These are phyloP conservation scores for Asbolus verrucosus DNA, from an alignment of 1,140 invertebrate genomes.

Conservation along the genomic window DNA sequence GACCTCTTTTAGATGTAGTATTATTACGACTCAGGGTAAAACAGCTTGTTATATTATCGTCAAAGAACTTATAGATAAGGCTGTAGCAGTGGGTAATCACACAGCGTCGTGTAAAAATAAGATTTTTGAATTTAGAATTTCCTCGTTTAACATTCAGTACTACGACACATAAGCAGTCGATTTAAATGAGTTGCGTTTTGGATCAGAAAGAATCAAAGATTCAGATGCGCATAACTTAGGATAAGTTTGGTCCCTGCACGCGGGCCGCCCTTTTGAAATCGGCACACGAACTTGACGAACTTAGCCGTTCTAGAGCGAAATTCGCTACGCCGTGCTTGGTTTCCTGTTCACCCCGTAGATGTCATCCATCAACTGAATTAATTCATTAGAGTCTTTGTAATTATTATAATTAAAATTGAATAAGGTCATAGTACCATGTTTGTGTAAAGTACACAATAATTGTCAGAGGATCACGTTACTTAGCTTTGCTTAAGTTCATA, in stretches of 20 bases:
- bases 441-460: constrained; percentile 39
- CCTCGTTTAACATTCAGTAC: constrained; percentile 27
- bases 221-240: constrained; percentile 41
- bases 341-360: constrained; percentile 24
- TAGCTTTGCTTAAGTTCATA: neutral
- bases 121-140: neutral
- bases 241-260: constrained; percentile 58
- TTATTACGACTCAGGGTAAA: too few relatives aligned
- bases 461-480: constrained; percentile 32
- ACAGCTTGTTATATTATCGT: too few relatives aligned
- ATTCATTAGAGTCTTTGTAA: constrained; percentile 35
- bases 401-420: constrained; percentile 36
- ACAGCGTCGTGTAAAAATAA: neutral
- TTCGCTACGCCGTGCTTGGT: constrained; percentile 9
- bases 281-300: too few relatives aligned
- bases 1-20: constrained; percentile 13
- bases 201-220: constrained; percentile 46
- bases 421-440: constrained; percentile 52
- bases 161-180: constrained; percentile 23
- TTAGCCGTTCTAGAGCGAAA: too few relatives aligned
- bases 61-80: too few relatives aligned
- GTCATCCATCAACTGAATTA: constrained; percentile 30
- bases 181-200: constrained; percentile 7
- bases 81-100: too few relatives aligned
- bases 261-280: constrained; percentile 46